Percentiles rank a stretch among this genome's conserved stretches.
Evolutionary conservation across 2,797 vertebrate genomes (phyloP).

Genomic region (Tadarida brasiliensis): DNA sequence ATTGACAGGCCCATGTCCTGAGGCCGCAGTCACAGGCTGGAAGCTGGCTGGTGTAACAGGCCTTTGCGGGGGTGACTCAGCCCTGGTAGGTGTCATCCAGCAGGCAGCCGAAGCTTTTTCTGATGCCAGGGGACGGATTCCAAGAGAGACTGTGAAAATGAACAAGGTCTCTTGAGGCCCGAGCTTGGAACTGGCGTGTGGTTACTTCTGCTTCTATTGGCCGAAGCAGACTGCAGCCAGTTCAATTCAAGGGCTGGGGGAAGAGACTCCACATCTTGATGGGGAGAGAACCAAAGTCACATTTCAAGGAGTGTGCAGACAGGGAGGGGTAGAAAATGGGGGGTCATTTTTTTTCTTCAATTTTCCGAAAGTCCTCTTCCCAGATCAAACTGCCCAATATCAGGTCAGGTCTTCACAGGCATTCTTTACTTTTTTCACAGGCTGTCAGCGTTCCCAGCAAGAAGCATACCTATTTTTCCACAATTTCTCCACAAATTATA

Average conservation of each 20-base stretch:
- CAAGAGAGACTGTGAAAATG: neutral
- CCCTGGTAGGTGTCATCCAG: neutral
- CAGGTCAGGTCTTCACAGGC: neutral
- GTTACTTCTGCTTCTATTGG: neutral
- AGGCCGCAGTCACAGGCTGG: neutral
- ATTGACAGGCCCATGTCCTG: accelerated
- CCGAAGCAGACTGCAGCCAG: neutral
- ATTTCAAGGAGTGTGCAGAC: neutral
- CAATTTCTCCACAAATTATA: neutral
- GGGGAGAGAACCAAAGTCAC: neutral
- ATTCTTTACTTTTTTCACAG: neutral
- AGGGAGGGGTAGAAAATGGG: neutral
- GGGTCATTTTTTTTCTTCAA: too few relatives aligned
- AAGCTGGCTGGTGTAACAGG: neutral
- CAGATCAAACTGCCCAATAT: neutral
- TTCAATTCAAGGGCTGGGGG: neutral
- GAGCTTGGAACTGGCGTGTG: neutral
- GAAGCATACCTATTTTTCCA: neutral
- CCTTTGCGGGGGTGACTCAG: neutral
- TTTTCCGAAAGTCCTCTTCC: neutral
- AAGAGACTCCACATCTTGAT: neutral
- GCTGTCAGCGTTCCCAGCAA: neutral
- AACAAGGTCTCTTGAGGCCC: neutral
- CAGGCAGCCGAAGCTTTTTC: neutral
- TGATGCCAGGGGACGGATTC: neutral